phyloP scores from a whole-genome alignment of 2,888 invertebrate genomes.

The Eupithecia exiguata region DNA sequence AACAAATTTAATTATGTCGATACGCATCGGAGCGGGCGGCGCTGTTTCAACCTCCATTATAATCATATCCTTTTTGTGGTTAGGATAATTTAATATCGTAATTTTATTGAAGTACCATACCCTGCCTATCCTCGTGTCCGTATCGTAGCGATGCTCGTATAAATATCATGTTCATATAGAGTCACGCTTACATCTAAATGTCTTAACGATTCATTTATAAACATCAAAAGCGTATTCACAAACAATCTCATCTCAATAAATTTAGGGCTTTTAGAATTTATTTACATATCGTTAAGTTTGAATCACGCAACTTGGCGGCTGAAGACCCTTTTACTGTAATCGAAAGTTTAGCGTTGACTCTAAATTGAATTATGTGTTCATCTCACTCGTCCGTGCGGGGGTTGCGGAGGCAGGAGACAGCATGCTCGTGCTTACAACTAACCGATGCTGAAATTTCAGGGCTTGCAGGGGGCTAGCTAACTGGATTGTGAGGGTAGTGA shows the following conservation, averaged over 20 bases:
- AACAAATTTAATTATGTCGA: slow-evolving; percentile 81
- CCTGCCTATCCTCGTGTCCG: too few relatives aligned
- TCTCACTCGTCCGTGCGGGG: slow-evolving; percentile 34
- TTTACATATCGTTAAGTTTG: slow-evolving; percentile 58
- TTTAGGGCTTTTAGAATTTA: slow-evolving; percentile 51
- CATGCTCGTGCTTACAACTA: slow-evolving; percentile 37
- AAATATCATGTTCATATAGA: slow-evolving; percentile 27
- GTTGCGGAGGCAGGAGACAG: neutral
- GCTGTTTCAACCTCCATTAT: slow-evolving; percentile 43
- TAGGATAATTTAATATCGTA: slow-evolving; percentile 31
- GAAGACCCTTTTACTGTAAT: slow-evolving; percentile 43
- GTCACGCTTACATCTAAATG: slow-evolving; percentile 17
- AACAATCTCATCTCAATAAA: slow-evolving; percentile 51
- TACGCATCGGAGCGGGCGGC: slow-evolving; percentile 59
- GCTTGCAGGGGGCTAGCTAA: slow-evolving; percentile 56
- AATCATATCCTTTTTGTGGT: slow-evolving; percentile 36
- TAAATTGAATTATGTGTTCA: slow-evolving; percentile 43
- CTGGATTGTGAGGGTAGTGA: slow-evolving; percentile 54
- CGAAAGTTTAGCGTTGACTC: slow-evolving; percentile 42
- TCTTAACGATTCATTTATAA: slow-evolving; percentile 31
- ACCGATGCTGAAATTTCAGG: slow-evolving; percentile 53
- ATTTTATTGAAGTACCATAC: slow-evolving; percentile 32
- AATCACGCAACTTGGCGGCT: slow-evolving; percentile 54
- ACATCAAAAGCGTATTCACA: slow-evolving; percentile 48
- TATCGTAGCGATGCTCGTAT: slow-evolving; percentile 22